phyloP scores from a whole-genome alignment of 2,888 invertebrate species.

The Loripinus fragilis region DNA sequence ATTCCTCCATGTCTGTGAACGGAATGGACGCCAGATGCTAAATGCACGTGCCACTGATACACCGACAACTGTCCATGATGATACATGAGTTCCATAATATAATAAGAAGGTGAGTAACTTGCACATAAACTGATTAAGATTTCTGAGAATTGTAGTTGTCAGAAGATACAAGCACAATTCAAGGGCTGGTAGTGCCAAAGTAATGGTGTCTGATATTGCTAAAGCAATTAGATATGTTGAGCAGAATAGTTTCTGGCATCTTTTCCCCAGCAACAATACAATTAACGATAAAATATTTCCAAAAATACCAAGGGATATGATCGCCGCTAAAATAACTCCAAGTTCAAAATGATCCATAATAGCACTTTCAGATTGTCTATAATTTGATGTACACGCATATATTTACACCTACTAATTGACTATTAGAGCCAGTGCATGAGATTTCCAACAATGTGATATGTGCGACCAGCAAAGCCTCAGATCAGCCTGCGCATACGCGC shows the following conservation, averaged over 20 bases:
- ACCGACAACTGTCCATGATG: conserved; percentile 2
- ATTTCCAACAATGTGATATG: too few species aligned
- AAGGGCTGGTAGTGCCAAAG: neutral
- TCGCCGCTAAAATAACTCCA: neutral
- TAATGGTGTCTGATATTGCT: neutral
- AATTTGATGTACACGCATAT: too few species aligned
- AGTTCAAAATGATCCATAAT: neutral
- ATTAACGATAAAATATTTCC: neutral
- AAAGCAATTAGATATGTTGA: neutral
- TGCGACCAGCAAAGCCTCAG: too few species aligned
- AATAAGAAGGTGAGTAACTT: neutral
- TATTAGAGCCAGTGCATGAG: too few species aligned
- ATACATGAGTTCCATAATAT: neutral
- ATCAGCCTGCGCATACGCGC: too few species aligned
- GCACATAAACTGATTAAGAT: neutral
- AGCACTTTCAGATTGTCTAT: too few species aligned
- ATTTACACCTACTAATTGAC: too few species aligned
- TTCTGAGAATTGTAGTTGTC: neutral
- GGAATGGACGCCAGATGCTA: neutral
- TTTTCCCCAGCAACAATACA: neutral
- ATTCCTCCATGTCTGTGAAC: neutral
- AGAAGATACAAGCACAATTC: neutral
- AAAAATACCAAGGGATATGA: neutral
- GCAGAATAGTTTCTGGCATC: neutral
- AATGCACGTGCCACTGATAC: neutral